Base-by-base conservation (phyloP, 2,888 invertebrate species). In the Mythimna albipuncta region DNA sequence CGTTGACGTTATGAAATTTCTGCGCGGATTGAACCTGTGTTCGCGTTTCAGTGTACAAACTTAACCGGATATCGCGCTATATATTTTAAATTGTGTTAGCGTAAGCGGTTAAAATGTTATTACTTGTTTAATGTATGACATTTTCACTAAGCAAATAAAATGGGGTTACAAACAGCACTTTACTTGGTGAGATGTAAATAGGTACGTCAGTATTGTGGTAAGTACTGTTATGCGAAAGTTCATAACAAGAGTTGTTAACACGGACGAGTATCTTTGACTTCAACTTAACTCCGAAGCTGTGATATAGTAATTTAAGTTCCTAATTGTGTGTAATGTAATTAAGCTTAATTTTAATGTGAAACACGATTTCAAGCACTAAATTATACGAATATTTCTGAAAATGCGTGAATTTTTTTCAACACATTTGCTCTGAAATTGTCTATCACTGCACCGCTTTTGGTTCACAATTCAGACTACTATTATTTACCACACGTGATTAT, bases 1-100 rank as follows among this genome's bases (percentile, higher is more conserved):
- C 85, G 77, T 88, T 88, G 85, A 88, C 84, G 83, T 88, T 86
- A 89, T 87, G 86, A 90, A 89, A 91, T 94, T 94, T 93, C 92
- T 92, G 88, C 89, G 90, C 94, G 94, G 94, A 94, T 93, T 92
- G 94, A 95, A 94, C 93, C 93, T 92, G 92, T 88, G 90, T 84
- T 88, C 89, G 83, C 88, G 87, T 85, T 86, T 80, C 85, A 84
- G 87, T 89, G 88, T 75, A 73, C 57, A 78, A 85, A 81, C 78
- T 84, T 78, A 78, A 71, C 47, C 67, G 58, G 69, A 65, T 76
- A 73, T 59, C 67, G 57, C 61, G 54, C 63, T 71, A 52, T 79
- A 64, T 83, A 69, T 73, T 79, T 72, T 58, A 13, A 64, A 77
- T 65, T 77, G 81, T 84, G 79, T 83, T 77, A 85, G 77, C 73